Evolutionary conservation across 92 coral and sea anemone genomes (phyloP), one percentile per base, ranked within the genome.

Genomic region (Heteractis magnifica): DNA sequence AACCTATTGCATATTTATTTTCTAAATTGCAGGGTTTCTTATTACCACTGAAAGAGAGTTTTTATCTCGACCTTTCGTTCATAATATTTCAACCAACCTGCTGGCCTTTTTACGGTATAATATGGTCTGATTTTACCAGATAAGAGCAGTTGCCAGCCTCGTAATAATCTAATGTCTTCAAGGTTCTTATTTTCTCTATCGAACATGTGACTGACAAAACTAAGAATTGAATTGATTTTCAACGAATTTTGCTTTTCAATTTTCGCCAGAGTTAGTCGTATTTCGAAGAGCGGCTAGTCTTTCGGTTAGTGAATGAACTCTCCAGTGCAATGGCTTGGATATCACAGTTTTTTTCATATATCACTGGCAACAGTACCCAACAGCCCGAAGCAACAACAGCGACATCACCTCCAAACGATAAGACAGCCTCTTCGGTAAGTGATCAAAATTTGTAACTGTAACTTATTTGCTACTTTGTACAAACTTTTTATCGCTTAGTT

Each of bases 281-380:
- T 34, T 34, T 34, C 44, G 44, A 34, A 34, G 44, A 2, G 44
- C 44, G 44, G 3, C 44, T 2, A 34, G 44, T 2, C 44, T 34
- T 34, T 34, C 44, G 44, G 44, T 34, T 34, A 34, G 44, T 34
- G 6, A 68, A 12, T 13, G 70, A 18, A 6, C 19, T 7, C 13
- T 0, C 9, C 73, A 23, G 26, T 23, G 53, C 18, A 62, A 81
- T 81, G 84, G 84, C 84, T 12, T 81, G 84, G 84, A 70, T 81
- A 12, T 68, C 84, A 16, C 55, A 65, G 44, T 15, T 81, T 16
- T 20, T 81, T n/a, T 81, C 84, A 1, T 81, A 81, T 10, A 81
- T 81, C 8, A 81, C 84, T 23, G 84, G 84, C 5, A 81, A 44
- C 70, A 16, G 23, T 52, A 60, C 51, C 12, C 59, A 81, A 52